These are phyloP conservation scores for Takifugu bimaculatus DNA, from an alignment of 2,113 vertebrate genomes.

Conservation along the genomic window DNA sequence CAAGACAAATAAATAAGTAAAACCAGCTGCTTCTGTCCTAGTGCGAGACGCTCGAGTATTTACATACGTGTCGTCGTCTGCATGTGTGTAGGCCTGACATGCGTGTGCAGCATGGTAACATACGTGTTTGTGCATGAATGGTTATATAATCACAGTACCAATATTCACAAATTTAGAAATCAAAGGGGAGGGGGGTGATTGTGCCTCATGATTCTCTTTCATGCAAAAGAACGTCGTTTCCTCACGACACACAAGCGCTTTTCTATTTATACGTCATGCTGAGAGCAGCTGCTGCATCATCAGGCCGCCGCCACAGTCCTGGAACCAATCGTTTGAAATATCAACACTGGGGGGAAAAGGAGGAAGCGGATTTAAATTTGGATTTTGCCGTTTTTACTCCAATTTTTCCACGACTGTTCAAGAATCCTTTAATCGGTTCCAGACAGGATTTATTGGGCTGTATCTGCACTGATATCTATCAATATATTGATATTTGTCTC, in stretches of 20 bases:
- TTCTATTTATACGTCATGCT: constrained; percentile 33
- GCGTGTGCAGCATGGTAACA: constrained; percentile 71
- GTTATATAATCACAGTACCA: constrained; percentile 74
- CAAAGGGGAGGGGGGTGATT: not conserved
- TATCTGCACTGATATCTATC: too few relatives aligned
- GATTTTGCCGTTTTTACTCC: too few relatives aligned
- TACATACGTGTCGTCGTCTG: constrained; percentile 56
- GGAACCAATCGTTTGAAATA: too few relatives aligned
- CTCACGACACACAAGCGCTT: constrained; percentile 44
- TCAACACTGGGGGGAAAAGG: too few relatives aligned
- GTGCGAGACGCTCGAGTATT: constrained; percentile 39
- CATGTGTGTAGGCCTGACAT: constrained; percentile 56
- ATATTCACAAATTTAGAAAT: constrained; percentile 74
- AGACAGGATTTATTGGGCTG: too few relatives aligned
- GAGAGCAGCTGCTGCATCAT: constrained; percentile 20
- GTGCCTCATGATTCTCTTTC: constrained; percentile 55
- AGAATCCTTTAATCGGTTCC: too few relatives aligned
- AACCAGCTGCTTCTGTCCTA: too few relatives aligned
- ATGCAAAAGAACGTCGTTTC: constrained; percentile 66
- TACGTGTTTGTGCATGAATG: constrained; percentile 67
- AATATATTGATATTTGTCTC: too few relatives aligned
- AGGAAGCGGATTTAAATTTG: too few relatives aligned
- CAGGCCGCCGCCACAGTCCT: too few relatives aligned
- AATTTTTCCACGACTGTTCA: too few relatives aligned
- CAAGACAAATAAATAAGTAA: too few relatives aligned